Conservation (phyloP, 2,888 invertebrate species). For the Synanthedon tipuliformis region DNA sequence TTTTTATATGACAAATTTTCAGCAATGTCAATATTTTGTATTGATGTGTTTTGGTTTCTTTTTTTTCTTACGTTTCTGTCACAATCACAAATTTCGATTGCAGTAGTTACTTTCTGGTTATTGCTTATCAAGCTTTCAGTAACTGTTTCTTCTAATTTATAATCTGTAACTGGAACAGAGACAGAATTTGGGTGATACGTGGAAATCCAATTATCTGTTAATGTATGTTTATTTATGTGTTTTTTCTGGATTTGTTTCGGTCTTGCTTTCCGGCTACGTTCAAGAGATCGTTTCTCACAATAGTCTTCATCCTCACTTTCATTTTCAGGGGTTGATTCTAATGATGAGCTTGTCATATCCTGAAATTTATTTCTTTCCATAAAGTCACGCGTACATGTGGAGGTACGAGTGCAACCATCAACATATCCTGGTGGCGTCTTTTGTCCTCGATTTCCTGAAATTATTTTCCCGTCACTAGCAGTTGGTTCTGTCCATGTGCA, state of each 20-base stretch:
- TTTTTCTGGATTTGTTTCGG: neutral
- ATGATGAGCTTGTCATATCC: slow-evolving; percentile 17
- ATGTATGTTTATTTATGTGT: no score
- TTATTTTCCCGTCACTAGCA: slow-evolving; percentile 23
- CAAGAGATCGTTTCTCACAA: slow-evolving; percentile 47
- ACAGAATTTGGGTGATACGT: neutral
- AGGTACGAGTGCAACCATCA: slow-evolving; percentile 54
- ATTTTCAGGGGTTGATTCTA: slow-evolving; percentile 6
- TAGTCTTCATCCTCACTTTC: slow-evolving; percentile 44
- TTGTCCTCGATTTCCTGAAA: slow-evolving; percentile 21
- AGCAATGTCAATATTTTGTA: no score
- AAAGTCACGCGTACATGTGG: slow-evolving; percentile 51
- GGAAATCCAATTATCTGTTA: no score
- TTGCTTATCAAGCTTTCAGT: no score
- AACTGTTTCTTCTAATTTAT: no score
- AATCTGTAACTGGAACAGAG: neutral
- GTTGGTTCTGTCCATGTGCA: slow-evolving; percentile 54
- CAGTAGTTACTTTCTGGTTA: neutral
- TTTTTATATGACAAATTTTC: no score
- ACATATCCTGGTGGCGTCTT: slow-evolving; percentile 54
- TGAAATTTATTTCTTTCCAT: slow-evolving; percentile 40
- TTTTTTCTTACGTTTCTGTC: slow-evolving; percentile 17
- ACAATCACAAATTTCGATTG: slow-evolving; percentile 14
- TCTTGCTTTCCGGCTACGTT: slow-evolving; percentile 19
- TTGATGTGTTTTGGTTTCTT: slow-evolving; percentile 10